phyloP scores from a whole-genome alignment of 37 sponge, comb jelly and placozoan genomes.

The Bolinopsis microptera region DNA sequence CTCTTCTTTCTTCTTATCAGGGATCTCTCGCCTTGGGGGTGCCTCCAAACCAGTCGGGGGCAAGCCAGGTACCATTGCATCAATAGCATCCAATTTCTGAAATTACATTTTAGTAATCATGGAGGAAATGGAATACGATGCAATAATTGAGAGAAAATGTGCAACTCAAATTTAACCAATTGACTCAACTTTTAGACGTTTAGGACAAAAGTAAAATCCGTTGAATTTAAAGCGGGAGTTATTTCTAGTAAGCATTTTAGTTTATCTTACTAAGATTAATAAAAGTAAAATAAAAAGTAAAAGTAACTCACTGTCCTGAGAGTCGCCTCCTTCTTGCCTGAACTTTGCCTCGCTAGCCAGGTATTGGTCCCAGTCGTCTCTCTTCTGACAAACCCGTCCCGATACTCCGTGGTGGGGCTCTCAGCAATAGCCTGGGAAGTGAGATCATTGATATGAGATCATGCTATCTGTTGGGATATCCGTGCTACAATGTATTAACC shows the following conservation, averaged over 20 bases:
- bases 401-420: slow-evolving; percentile 70
- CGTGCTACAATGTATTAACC: not conserved
- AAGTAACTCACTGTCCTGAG: not conserved
- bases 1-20: not conserved
- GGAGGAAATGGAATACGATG: too few species aligned
- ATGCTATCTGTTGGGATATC: too few species aligned
- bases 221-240: too few species aligned
- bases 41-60: slow-evolving; percentile 13
- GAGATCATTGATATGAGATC: too few species aligned
- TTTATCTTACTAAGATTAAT: too few species aligned
- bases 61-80: slow-evolving; percentile 26
- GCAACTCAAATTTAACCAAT: too few species aligned
- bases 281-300: too few species aligned
- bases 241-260: too few species aligned
- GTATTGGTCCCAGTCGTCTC: slow-evolving; percentile 82
- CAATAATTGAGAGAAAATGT: too few species aligned
- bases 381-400: slow-evolving; percentile 72
- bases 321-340: not conserved
- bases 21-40: not conserved
- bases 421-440: slow-evolving; percentile 57
- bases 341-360: slow-evolving; percentile 65
- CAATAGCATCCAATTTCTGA: slow-evolving; percentile 7
- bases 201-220: too few species aligned
- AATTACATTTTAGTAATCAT: too few species aligned
- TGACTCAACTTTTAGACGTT: too few species aligned